A percentile compares a stretch with the other conserved stretches of the same genome.
phyloP scores from a whole-genome alignment of 1,140 invertebrate species.

The Cyphomyrmex costatus region DNA sequence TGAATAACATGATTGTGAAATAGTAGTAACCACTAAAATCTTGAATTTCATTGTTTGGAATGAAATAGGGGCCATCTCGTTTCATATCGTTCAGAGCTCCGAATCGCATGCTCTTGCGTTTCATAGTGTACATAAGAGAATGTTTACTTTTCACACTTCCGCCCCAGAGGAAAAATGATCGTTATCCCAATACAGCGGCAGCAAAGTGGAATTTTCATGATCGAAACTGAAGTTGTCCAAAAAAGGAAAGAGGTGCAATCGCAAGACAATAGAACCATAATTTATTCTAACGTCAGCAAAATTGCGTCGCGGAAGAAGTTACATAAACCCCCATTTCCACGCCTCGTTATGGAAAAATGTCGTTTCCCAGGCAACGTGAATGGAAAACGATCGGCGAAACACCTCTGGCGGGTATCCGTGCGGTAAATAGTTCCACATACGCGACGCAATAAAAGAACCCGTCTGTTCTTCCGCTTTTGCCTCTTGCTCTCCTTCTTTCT shows the following conservation, averaged over 20 bases:
- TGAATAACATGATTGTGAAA: too few relatives aligned
- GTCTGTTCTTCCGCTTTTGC: constrained; percentile 58
- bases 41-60: too few relatives aligned
- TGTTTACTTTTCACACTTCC: too few relatives aligned
- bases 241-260: not conserved
- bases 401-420: not conserved
- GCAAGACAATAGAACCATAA: constrained; percentile 40
- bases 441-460: constrained; percentile 51
- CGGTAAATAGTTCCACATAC: constrained; percentile 50
- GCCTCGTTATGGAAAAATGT: constrained; percentile 42
- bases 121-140: too few relatives aligned
- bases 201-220: not conserved
- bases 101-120: too few relatives aligned
- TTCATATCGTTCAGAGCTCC: too few relatives aligned
- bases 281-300: constrained; percentile 26
- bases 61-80: too few relatives aligned
- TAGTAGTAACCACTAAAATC: too few relatives aligned
- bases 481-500: not conserved
- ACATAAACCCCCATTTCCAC: constrained; percentile 46
- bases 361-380: not conserved
- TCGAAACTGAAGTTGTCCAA: not conserved
- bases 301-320: constrained; percentile 43
- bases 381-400: constrained; percentile 34
- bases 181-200: not conserved
- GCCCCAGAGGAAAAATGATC: too few relatives aligned